Evolutionary conservation across 2,888 invertebrate genomes (phyloP).

Genomic region (Plagodis dolabraria): DNA sequence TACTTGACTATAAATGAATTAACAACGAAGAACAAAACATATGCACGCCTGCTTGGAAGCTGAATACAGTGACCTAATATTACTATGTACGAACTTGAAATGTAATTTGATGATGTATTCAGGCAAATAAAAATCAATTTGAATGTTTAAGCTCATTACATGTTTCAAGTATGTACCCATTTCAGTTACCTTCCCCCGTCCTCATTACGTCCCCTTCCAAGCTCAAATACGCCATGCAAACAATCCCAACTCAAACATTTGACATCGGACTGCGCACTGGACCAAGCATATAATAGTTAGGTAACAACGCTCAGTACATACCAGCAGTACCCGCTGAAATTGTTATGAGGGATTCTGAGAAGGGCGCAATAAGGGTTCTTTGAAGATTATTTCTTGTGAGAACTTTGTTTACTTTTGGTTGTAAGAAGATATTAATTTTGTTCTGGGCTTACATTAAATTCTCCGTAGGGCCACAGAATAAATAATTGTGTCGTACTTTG

Average conservation of each 20-base stretch:
- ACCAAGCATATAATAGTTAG: neutral
- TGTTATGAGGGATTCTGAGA: neutral
- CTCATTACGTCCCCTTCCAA: neutral
- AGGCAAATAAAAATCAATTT: too few relatives aligned
- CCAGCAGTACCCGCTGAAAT: neutral
- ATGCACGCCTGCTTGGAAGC: too few relatives aligned
- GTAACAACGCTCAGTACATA: neutral
- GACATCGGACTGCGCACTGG: conserved; percentile 17
- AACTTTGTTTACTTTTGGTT: neutral
- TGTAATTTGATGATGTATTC: too few relatives aligned
- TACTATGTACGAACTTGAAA: too few relatives aligned
- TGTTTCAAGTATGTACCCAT: too few relatives aligned
- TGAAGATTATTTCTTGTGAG: neutral
- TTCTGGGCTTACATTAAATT: neutral
- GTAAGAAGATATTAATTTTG: neutral
- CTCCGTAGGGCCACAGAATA: too few relatives aligned
- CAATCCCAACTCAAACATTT: conserved; percentile 24
- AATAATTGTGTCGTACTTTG: too few relatives aligned
- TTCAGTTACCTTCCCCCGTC: neutral
- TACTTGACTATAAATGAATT: too few relatives aligned
- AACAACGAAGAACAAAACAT: too few relatives aligned
- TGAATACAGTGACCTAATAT: too few relatives aligned
- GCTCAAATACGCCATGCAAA: conserved; percentile 20
- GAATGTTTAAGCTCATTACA: too few relatives aligned
- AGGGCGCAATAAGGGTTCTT: neutral